Base-by-base conservation (phyloP, 1,140 invertebrate species). In the Drosophila malerkotliana region DNA sequence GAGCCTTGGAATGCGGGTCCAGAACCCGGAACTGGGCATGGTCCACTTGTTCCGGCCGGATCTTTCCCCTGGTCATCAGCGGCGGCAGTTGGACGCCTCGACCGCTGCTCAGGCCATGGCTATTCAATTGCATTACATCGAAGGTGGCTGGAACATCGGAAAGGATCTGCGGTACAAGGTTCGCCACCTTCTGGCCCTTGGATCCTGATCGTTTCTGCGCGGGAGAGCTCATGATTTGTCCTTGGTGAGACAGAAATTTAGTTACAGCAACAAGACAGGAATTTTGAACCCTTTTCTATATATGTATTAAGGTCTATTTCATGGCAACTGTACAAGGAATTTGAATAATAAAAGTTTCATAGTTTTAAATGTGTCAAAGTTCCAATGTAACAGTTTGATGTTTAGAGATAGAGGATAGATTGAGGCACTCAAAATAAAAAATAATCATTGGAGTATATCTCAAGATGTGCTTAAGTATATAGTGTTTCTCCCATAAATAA, bases 21-120 rank as follows among this genome's bases (percentile, higher is more conserved):
- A 75, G 51, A 14, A 77, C 10, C 4, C 53, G 54, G 21, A 75
- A 75, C 1, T 26, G 28, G 4, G 44, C 45, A 15, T 72, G 45
- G 5, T 7, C 8, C 21, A 74, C 47, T 7, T 74, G 69, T 3
- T 62, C 18, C 32, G 61, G 72, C 4, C 4, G 21, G 1, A 75
- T 30, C 2, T 28, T 28, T 15, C 60, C 63, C 28, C 39, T 34
- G n/a, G 15, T 5, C 59, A 45, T 48, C 30, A 75, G 39, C 14
- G 71, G 71, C n/a, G 71, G 59, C 12, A 75, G 32, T 14, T 47
- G 24, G n/a, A 75, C 37, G 4, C 72, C 72, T 8, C 41, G 10
- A 14, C 8, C 12, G 30, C 18, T 14, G 18, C 12, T 6, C 26
- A 75, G 12, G 0, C 4, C 14, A 4, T 0, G 8, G 28, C 26